Conservation (phyloP, 1,140 invertebrate species). For the Drosophila pandora region DNA sequence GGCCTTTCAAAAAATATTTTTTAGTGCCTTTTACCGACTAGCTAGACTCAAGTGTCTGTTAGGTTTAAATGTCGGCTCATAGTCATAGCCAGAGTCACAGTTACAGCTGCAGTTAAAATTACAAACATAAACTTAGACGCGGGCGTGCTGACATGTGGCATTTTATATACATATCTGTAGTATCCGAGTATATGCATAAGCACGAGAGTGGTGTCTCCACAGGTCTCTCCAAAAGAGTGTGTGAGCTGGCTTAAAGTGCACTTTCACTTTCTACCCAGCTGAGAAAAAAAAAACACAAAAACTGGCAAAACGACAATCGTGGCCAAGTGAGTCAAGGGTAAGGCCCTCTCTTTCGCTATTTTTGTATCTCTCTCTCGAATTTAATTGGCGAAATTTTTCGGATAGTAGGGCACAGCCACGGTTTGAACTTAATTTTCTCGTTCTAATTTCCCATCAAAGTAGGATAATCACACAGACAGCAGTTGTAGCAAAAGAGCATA, state of each 20-base stretch:
- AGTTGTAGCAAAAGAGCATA: neutral
- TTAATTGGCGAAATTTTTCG: constrained; percentile 8
- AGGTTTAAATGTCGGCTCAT: constrained; percentile 68
- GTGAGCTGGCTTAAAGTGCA: constrained; percentile 50
- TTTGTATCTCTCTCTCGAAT: neutral
- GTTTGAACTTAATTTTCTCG: constrained; percentile 14
- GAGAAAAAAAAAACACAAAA: constrained; percentile 41
- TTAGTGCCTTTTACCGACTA: neutral
- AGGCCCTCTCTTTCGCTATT: neutral
- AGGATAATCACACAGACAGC: constrained; percentile 12
- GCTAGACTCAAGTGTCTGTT: constrained; percentile 76
- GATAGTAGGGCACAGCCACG: neutral
- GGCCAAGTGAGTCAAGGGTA: constrained; percentile 7
- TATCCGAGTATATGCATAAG: constrained; percentile 20
- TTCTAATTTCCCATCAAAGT: constrained; percentile 12
- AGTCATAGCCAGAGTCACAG: constrained; percentile 25
- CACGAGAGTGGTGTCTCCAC: neutral
- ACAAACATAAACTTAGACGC: constrained; percentile 19
- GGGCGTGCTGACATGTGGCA: constrained; percentile 41
- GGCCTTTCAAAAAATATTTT: neutral
- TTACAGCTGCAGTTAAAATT: constrained; percentile 34
- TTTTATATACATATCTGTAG: constrained; percentile 15
- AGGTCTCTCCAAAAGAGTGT: constrained; percentile 4
- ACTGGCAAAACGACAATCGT: constrained; percentile 77
- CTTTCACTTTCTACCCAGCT: constrained; percentile 68